phyloP scores from a whole-genome alignment of 2,888 invertebrate species.

The Teleiodes luculella region DNA sequence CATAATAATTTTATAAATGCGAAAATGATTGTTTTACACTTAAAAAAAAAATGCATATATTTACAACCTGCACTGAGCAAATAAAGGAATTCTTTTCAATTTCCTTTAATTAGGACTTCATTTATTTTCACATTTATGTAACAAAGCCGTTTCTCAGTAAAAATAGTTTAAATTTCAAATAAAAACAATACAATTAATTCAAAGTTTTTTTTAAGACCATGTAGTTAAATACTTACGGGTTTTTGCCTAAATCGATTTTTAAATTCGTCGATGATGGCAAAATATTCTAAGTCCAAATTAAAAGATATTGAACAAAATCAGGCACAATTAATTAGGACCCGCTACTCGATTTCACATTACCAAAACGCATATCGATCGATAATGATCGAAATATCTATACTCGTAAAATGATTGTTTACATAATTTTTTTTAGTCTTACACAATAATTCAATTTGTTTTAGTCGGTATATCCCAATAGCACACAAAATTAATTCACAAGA shows the following conservation, averaged over 20 bases:
- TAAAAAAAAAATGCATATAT: conserved; percentile 17
- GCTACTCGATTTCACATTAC: conserved; percentile 40
- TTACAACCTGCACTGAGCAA: conserved; percentile 73
- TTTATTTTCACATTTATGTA: no score
- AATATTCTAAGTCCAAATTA: not conserved
- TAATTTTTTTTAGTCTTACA: conserved; percentile 7
- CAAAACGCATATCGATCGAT: conserved; percentile 26
- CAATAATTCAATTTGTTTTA: conserved; percentile 14
- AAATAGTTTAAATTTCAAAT: not conserved
- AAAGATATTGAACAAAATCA: conserved; percentile 38
- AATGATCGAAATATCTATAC: conserved; percentile 41
- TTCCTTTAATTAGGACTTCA: not conserved
- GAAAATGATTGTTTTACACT: not conserved
- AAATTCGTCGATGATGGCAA: not conserved
- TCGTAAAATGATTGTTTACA: conserved; percentile 32
- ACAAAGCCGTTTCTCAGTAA: no score
- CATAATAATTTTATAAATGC: no score
- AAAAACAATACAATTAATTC: not conserved
- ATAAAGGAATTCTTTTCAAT: conserved; percentile 47
- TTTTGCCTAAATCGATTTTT: not conserved
- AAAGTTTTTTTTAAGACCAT: not conserved
- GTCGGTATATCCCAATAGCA: conserved; percentile 13
- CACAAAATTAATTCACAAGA: not conserved
- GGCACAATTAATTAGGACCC: conserved; percentile 63
- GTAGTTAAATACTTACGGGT: no score